These are phyloP conservation scores for Ostrea denselamellosa DNA, from an alignment of 1,140 invertebrate species.

Conservation along the genomic window DNA sequence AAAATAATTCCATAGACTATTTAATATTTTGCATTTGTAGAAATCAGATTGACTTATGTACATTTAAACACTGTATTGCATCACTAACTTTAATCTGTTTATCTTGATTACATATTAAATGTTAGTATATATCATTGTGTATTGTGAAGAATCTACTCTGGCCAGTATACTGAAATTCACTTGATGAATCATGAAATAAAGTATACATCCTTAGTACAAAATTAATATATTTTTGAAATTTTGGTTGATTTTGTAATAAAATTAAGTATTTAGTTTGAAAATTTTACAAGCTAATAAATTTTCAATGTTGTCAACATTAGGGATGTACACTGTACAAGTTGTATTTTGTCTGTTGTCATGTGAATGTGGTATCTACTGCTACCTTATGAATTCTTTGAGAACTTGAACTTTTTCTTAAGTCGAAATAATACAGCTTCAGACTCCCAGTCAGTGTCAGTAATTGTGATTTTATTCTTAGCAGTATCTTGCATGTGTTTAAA, in stretches of 20 bases:
- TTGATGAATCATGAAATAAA: not conserved
- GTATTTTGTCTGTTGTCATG: conserved; percentile 7
- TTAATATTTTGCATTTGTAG: not conserved
- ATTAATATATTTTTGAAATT: not conserved
- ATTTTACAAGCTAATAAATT: not conserved
- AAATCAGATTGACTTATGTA: not conserved
- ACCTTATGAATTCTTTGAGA: not conserved
- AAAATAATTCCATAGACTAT: not conserved
- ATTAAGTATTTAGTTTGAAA: not conserved
- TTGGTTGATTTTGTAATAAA: not conserved
- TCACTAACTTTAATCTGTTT: not conserved
- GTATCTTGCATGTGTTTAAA: not conserved
- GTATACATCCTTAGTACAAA: not conserved
- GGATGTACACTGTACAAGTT: not conserved
- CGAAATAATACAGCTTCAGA: not conserved
- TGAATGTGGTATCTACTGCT: not conserved
- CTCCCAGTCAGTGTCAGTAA: not conserved
- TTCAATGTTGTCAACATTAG: conserved; percentile 5
- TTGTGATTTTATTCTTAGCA: not conserved
- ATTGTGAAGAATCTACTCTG: not conserved
- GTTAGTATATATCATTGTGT: not conserved
- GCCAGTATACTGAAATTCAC: conserved; percentile 10
- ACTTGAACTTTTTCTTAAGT: not conserved
- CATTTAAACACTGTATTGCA: not conserved
- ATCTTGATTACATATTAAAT: not conserved